Evolutionary conservation across 2,797 vertebrate genomes (phyloP).

Genomic region (Sciaenops ocellatus): DNA sequence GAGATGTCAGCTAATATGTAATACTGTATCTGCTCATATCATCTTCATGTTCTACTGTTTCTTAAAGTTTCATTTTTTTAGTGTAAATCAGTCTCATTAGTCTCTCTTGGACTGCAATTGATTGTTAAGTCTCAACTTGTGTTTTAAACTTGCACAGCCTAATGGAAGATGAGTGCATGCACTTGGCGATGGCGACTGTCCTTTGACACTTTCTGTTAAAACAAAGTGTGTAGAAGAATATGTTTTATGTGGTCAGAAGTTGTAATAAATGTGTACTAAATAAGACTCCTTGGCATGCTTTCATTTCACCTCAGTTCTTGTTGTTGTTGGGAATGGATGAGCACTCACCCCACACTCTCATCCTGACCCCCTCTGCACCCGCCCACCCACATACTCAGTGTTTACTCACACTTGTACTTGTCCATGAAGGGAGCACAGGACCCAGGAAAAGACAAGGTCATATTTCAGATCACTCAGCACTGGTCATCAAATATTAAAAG

Average conservation of each 20-base stretch:
- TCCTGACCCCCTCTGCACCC: constrained; percentile 6
- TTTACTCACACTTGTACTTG: constrained; percentile 41
- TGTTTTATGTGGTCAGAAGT: constrained; percentile 72
- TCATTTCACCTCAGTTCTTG: constrained; percentile 29
- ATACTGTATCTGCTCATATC: constrained; percentile 40
- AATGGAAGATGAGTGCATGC: constrained; percentile 36
- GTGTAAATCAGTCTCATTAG: constrained; percentile 39
- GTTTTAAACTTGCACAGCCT: constrained; percentile 69
- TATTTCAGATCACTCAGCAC: constrained; percentile 14
- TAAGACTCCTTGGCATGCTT: constrained; percentile 8
- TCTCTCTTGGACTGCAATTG: constrained; percentile 44
- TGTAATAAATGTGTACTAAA: constrained; percentile 78
- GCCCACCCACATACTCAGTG: constrained; percentile 10
- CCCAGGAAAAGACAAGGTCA: constrained; percentile 7
- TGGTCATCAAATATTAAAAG: constrained; percentile 31
- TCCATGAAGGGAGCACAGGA: constrained; percentile 12
- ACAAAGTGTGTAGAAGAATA: constrained; percentile 53
- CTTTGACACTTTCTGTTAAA: constrained; percentile 56
- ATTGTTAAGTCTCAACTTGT: constrained; percentile 40
- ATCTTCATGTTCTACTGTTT: constrained; percentile 37
- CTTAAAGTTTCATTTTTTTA: constrained; percentile 16
- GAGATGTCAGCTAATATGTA: constrained; percentile 45
- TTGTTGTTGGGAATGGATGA: constrained; percentile 32
- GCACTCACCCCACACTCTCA: background rate
- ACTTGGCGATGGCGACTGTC: constrained; percentile 41